Conservation (phyloP, 2,113 vertebrate species). For the Chinchilla lanigera region DNA sequence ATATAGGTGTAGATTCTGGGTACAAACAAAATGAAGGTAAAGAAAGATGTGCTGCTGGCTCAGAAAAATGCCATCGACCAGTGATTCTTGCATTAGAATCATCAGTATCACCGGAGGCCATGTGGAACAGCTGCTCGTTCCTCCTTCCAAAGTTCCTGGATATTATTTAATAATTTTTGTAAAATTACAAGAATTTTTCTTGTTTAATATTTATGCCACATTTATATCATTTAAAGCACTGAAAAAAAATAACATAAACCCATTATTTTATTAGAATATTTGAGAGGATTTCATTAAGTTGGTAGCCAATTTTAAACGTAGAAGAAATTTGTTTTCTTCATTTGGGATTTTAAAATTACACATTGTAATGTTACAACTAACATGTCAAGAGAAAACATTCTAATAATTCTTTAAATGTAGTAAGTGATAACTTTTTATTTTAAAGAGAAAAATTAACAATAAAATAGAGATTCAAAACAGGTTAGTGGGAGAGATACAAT, state of each 20-base stretch:
- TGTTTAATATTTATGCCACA: not conserved
- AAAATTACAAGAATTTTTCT: not conserved
- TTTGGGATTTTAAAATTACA: not conserved
- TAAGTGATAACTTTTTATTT: not conserved
- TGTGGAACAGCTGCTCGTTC: not conserved
- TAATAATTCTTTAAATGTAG: not conserved
- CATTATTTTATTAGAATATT: conserved; percentile 45
- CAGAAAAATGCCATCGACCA: not conserved
- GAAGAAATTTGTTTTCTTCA: not conserved
- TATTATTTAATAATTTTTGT: not conserved
- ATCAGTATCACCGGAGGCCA: not conserved
- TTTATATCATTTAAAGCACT: not conserved
- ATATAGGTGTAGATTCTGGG: not conserved
- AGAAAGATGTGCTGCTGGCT: not conserved
- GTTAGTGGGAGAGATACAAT: too few relatives aligned
- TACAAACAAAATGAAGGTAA: not conserved
- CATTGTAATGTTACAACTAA: not conserved
- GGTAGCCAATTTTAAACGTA: not conserved
- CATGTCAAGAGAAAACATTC: not conserved
- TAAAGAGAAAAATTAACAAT: too few relatives aligned
- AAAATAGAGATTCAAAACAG: too few relatives aligned
- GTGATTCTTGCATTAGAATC: not conserved
- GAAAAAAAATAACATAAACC: not conserved
- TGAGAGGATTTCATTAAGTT: not conserved
- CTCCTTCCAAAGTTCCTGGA: not conserved